Evolutionary conservation across 2,113 vertebrate species (phyloP).

Genomic region (Epinephelus fuscoguttatus): DNA sequence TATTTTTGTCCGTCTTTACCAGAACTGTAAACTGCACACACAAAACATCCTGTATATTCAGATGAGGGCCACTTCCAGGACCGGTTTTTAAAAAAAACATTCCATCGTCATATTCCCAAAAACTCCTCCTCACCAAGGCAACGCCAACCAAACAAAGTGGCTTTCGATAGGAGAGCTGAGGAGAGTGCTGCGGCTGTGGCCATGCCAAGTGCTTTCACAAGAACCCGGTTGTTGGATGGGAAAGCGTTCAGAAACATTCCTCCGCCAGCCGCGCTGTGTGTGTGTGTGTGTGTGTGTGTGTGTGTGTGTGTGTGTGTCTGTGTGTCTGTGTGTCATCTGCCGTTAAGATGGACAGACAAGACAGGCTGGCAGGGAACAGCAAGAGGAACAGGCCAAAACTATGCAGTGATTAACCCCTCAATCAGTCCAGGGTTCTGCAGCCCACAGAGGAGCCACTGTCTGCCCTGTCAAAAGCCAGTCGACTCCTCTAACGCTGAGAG

Average conservation of each 20-base stretch:
- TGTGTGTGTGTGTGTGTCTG: conserved; percentile 18
- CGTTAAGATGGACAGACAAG: conserved; percentile 63
- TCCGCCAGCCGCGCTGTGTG: conserved; percentile 40
- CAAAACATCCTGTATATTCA: conserved; percentile 30
- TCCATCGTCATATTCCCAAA: conserved; percentile 47
- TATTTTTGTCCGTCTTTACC: not conserved
- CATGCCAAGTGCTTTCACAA: conserved; percentile 77
- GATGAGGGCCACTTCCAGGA: conserved; percentile 4
- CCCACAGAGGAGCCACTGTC: conserved; percentile 75
- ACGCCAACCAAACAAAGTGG: conserved; percentile 64
- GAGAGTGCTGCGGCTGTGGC: conserved; percentile 32
- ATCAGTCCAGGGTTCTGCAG: conserved; percentile 36
- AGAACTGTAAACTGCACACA: conserved; percentile 1
- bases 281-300: conserved; percentile 42
- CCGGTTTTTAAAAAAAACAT: conserved; percentile 45
- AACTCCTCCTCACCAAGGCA: conserved; percentile 47
- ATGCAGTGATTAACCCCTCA: conserved; percentile 67
- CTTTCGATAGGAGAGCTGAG: conserved; percentile 57
- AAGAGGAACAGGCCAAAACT: conserved; percentile 50
- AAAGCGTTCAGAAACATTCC: conserved; percentile 70
- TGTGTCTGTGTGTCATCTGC: conserved; percentile 59
- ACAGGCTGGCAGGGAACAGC: conserved; percentile 45
- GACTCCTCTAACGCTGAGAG: not conserved
- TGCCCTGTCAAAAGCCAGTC: not conserved
- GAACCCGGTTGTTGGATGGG: conserved; percentile 69